Conservation (phyloP, 2,888 invertebrate species). For the Baccha elongata region DNA sequence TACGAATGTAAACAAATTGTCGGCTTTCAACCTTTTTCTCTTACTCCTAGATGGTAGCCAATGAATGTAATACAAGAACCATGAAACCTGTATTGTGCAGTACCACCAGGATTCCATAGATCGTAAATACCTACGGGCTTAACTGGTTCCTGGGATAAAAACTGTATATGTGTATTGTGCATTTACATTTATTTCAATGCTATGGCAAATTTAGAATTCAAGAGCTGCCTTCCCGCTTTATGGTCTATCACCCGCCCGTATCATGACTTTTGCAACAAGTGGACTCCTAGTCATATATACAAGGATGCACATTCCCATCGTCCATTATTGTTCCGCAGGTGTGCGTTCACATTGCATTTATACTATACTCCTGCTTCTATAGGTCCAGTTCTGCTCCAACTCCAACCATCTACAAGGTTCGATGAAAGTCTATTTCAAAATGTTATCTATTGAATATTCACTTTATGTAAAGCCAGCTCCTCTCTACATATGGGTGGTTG, state of each 20-base stretch:
- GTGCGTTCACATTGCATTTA: constrained; percentile 8
- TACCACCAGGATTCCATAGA: constrained; percentile 15
- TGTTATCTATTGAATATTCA: constrained; percentile 40
- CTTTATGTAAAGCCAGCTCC: constrained; percentile 20
- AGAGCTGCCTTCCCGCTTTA: not conserved
- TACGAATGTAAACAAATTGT: constrained; percentile 47
- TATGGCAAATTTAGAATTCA: constrained; percentile 25
- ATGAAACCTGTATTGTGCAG: not conserved
- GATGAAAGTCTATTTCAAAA: constrained; percentile 30
- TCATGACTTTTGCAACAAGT: constrained; percentile 55
- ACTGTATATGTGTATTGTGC: constrained; percentile 27
- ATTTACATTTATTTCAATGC: constrained; percentile 31
- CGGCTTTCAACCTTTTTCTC: constrained; percentile 19
- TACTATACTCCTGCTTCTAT: not conserved
- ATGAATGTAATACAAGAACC: constrained; percentile 29
- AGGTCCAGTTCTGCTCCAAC: not conserved
- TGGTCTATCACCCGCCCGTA: constrained; percentile 25
- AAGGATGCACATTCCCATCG: constrained; percentile 11
- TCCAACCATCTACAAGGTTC: not conserved
- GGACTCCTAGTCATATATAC: constrained; percentile 2
- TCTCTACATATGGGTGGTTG: not conserved
- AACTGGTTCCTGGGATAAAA: constrained; percentile 11
- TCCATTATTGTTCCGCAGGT: constrained; percentile 36
- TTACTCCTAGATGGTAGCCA: constrained; percentile 8
- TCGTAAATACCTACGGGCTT: constrained; percentile 52